Base-by-base conservation (phyloP, 2,888 invertebrate species). In the Fragum fragum region DNA sequence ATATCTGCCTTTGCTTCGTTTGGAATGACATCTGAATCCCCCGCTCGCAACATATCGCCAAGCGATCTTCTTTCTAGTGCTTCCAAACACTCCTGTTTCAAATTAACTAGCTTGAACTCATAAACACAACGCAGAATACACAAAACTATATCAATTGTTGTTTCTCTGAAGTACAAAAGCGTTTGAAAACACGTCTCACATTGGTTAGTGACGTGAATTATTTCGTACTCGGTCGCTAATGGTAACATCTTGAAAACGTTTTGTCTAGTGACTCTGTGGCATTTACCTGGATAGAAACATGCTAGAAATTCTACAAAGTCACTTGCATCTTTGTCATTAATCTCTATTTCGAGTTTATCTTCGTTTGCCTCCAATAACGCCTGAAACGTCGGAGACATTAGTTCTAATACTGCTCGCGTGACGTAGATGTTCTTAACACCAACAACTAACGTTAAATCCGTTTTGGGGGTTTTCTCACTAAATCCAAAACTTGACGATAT, bases 221-320 rank as follows among this genome's bases (percentile, higher is more conserved):
- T 55, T 55, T 23, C 55, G 23, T 55, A 55, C 21, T 55, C 55
- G 21, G n/a, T 23, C 21, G 55, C 55, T 55, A 55, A 55, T 21
- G 55, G 55, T 21, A 55, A 23, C n/a, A 55, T 55, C 9, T 21
- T n/a, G 55, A 55, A 55, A 11, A 55, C 55, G 23, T 55, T 55
- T 23, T n/a, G n/a, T 1, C 21, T 9, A n/a, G 55, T 55, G 1
- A 55, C 55, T 55, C 21, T 55, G 21, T 55, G 55, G 21, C 21
- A 11, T 55, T 18, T 55, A n/a, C 55, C 55, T 23, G 55, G 55
- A 55, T 55, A 55, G 21, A 55, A 55, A 55, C 55, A 55, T n/a
- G 55, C 55, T 1, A 55, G 55, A n/a, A 55, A 55, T 21, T 55
- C 6, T 1, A 55, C 55, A n/a, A 55, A 55, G 18, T 55, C 55